A percentile compares a stretch with the other conserved stretches of the same genome.
phyloP scores from a whole-genome alignment of 2,797 vertebrate genomes.

The Scolopax rusticola region DNA sequence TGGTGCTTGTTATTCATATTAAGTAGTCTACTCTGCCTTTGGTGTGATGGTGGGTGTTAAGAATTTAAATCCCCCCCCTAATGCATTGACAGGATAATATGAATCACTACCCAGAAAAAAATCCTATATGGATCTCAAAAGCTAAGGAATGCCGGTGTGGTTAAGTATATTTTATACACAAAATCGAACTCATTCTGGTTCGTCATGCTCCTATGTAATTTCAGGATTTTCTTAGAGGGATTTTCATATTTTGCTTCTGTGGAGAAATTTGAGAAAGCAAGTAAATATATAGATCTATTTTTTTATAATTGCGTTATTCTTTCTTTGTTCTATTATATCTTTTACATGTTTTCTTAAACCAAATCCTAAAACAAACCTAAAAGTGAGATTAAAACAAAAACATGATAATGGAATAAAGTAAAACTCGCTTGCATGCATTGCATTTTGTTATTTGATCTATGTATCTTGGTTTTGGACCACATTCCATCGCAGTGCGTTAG shows the following conservation, averaged over 20 bases:
- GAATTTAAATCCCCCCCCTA: constrained; percentile 70
- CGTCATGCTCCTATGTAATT: neutral
- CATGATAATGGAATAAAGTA: neutral
- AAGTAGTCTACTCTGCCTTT: constrained; percentile 70
- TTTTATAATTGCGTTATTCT: neutral
- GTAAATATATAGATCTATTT: neutral
- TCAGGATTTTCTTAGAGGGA: neutral
- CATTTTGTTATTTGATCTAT: neutral
- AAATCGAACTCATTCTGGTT: neutral
- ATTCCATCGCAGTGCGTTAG: neutral
- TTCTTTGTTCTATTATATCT: neutral
- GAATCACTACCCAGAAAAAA: constrained; percentile 61
- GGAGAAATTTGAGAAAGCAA: neutral
- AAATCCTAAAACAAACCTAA: neutral
- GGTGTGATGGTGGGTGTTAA: constrained; percentile 70
- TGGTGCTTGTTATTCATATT: constrained; percentile 76
- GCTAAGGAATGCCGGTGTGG: neutral
- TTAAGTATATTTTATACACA: neutral
- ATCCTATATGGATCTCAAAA: neutral
- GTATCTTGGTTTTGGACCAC: neutral
- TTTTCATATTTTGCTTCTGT: neutral
- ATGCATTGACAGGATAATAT: constrained; percentile 57
- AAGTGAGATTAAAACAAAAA: neutral
- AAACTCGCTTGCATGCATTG: neutral
- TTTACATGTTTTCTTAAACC: neutral